Conservation (phyloP, 2,113 vertebrate species). For the Ammodytes marinus region DNA sequence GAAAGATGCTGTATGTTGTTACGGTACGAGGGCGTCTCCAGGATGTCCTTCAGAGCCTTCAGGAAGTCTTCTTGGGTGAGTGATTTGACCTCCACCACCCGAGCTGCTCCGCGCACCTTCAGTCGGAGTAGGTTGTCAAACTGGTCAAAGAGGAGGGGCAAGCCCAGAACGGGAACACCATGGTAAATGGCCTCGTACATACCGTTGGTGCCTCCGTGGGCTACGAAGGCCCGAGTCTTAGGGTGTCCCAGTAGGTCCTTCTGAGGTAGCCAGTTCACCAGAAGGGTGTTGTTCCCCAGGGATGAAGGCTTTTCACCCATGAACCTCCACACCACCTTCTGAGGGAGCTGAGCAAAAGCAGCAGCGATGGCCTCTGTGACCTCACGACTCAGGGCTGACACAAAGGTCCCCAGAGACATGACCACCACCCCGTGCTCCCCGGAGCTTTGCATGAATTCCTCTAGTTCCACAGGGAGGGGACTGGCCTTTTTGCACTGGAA, state of each 20-base stretch:
- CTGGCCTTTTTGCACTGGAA: constrained; percentile 79
- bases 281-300: constrained; percentile 83
- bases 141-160: constrained; percentile 85
- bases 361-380: constrained; percentile 77
- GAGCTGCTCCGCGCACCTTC: constrained; percentile 75
- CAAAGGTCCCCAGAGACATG: constrained; percentile 82
- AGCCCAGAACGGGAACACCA: constrained; percentile 77
- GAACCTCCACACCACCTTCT: constrained; percentile 84
- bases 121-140: constrained; percentile 82
- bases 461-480: constrained; percentile 75
- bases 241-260: constrained; percentile 83
- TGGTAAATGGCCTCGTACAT: constrained; percentile 84
- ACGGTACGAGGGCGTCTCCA: constrained; percentile 77
- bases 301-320: constrained; percentile 67
- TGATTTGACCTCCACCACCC: constrained; percentile 61
- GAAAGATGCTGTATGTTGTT: constrained; percentile 78
- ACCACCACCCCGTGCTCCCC: constrained; percentile 82
- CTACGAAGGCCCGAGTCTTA: constrained; percentile 79
- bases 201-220: constrained; percentile 85
- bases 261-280: constrained; percentile 83
- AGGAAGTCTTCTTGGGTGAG: constrained; percentile 73
- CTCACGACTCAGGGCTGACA: constrained; percentile 70
- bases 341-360: constrained; percentile 82
- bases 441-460: constrained; percentile 82
- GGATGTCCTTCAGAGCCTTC: constrained; percentile 74